Base-by-base conservation (phyloP, 2,797 vertebrate genomes). In the Channa striata region DNA sequence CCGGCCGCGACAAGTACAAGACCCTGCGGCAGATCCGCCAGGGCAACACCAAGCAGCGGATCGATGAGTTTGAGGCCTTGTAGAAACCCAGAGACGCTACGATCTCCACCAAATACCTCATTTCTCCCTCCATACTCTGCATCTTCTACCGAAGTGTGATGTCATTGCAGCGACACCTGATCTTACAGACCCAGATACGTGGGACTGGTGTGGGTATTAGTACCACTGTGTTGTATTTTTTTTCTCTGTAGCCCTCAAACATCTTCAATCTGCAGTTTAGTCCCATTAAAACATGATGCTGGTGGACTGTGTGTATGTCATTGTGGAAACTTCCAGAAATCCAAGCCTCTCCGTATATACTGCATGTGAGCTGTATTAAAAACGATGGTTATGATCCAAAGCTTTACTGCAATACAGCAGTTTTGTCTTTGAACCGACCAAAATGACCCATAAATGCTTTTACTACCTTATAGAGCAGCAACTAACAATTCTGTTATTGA, bases 31-130 rank as follows among this genome's bases (percentile, higher is more conserved):
- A 98, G 93, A 99, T 99, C 87, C 97, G 97, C 1, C 93, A 94
- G 92, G 98, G 98, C 84, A 97, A 99, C 93, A 99, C 98, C 86
- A 99, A 99, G 94, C 98, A 99, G 94, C 95, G 97, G 85, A 95
- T 99, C 0, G 97, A 99, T 7, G 98, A 99, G 92, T 99, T 99
- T 49, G 97, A 99, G 89, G 94, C 96, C 19, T 95, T 99, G 95
- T 99, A 96, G 90, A 62, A 53, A 65, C 58, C 53, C 56, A 49
- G 60, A 52, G 54, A 77, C 52, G 44, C 1, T 37, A 36, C 57
- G 74, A 39, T 39, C 48, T 53, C 67, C 56, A 43, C 40, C 25
- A 53, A 21, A 72, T 69, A 83, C 87, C 81, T 84, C 72, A 21
- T 14, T 30, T 16, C 12, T 34, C 40, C 21, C 23, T 12, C 66